Evolutionary conservation across 2,113 vertebrate genomes (phyloP), one percentile per base, ranked within the genome.

Genomic region (Antechinus stuartii): DNA sequence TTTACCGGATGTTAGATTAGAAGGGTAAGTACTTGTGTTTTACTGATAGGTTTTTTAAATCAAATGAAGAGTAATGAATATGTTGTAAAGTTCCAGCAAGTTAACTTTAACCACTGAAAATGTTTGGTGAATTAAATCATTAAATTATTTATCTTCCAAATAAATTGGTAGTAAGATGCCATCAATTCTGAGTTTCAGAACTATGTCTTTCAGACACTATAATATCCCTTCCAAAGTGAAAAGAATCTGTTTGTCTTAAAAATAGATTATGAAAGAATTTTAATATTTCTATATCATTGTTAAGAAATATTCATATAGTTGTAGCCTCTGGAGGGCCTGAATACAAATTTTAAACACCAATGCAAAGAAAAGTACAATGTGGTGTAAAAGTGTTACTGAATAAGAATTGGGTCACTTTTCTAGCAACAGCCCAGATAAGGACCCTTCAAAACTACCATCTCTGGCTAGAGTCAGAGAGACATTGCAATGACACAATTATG

Each of bases 1-100:
- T 19, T 99, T 99, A 98, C 99, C 99, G 92, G 99, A 99, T 91
- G 99, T 99, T 96, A 99, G 99, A 56, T 98, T 99, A 96, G 99
- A 99, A 98, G 99, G 99, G 99, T 99, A 98, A 99, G 99, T 98
- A 95, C 90, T 30, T 94, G 12, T 94, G 0, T 96, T 96, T 6
- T 94, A 55, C 95, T 97, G 24, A 90, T 89, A 93, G 49, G 7
- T 46, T 96, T 53, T 42, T 84, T 0, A 92, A 42, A 90, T 56
- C 90, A 91, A 96, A 92, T 93, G 57, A 94, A 96, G 57, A 94
- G 2, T 49, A 84, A 22, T 53, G 4, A 52, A 52, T 52, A 9
- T 97, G 22, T 57, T 24, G 93, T 97, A 14, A 90, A 26, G 95
- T 93, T 94, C 76, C 47, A 91, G 22, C 47, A 95, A 91, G 94